Conservation (phyloP, 2,797 vertebrate genomes). For the Sitta carolinensis region DNA sequence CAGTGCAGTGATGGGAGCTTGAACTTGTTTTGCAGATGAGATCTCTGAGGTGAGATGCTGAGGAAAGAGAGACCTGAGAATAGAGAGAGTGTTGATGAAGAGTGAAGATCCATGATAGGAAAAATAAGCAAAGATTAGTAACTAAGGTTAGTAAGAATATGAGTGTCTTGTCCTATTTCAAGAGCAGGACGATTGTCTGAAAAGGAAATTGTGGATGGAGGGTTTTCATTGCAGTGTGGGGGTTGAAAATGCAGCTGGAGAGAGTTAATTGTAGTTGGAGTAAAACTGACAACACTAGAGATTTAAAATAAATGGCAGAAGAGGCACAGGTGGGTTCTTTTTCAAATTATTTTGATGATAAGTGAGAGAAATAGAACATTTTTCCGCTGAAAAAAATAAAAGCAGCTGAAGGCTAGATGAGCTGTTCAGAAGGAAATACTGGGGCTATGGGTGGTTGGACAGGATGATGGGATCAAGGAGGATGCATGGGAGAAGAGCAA, state of each 20-base stretch:
- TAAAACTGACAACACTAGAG: background rate
- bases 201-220: background rate
- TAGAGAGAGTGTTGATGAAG: background rate
- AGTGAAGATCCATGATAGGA: background rate
- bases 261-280: background rate
- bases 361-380: background rate
- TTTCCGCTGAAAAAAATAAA: background rate
- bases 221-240: background rate
- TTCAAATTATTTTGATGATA: background rate
- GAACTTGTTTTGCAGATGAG: background rate
- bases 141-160: background rate
- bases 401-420: background rate
- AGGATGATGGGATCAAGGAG: background rate
- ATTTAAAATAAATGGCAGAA: background rate
- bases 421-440: background rate
- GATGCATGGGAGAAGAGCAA: background rate
- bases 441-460: rapidly evolving
- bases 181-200: background rate
- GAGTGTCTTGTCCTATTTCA: background rate
- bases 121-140: background rate
- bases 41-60: background rate
- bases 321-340: background rate
- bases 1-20: background rate
- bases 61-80: background rate
- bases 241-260: background rate